These are phyloP conservation scores for Rhamnusium bicolor DNA, from an alignment of 2,888 invertebrate genomes.

Conservation along the genomic window DNA sequence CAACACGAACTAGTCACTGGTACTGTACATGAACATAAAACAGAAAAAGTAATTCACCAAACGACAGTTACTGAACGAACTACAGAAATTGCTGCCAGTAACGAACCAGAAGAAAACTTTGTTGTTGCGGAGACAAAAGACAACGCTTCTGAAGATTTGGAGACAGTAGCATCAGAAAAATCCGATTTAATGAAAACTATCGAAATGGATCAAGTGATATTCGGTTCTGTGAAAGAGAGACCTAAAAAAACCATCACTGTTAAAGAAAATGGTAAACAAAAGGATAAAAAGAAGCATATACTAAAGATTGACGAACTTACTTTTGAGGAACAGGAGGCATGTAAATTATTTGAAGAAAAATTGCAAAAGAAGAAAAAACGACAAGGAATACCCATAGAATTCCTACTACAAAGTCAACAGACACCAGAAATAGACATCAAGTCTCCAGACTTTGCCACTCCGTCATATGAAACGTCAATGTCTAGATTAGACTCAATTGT, in stretches of 20 bases:
- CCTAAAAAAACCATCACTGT: conserved; percentile 56
- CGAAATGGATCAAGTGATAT: conserved; percentile 75
- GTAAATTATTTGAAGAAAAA: conserved; percentile 65
- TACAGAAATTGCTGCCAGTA: neutral
- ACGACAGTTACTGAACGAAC: neutral
- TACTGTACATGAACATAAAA: neutral
- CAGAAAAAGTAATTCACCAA: neutral
- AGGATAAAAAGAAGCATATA: conserved; percentile 50
- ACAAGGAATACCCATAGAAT: conserved; percentile 59
- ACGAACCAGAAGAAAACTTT: neutral
- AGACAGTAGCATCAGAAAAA: neutral
- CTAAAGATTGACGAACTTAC: conserved; percentile 60
- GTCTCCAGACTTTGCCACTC: conserved; percentile 44
- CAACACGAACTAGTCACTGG: neutral
- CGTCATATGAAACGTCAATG: conserved; percentile 56
- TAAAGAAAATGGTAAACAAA: conserved; percentile 45
- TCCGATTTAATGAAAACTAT: conserved; percentile 21
- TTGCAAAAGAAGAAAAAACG: conserved; percentile 55
- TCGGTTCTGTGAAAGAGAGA: conserved; percentile 77
- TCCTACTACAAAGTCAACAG: conserved; percentile 49
- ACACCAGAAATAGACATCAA: conserved; percentile 46
- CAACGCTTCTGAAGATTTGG: neutral
- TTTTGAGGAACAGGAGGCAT: conserved; percentile 66
- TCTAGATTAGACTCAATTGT: conserved; percentile 66
- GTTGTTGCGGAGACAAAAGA: neutral